Percentiles rank a stretch among this genome's conserved stretches.
Evolutionary conservation across 2,113 vertebrate species (phyloP).

Genomic region (Serinus canaria): DNA sequence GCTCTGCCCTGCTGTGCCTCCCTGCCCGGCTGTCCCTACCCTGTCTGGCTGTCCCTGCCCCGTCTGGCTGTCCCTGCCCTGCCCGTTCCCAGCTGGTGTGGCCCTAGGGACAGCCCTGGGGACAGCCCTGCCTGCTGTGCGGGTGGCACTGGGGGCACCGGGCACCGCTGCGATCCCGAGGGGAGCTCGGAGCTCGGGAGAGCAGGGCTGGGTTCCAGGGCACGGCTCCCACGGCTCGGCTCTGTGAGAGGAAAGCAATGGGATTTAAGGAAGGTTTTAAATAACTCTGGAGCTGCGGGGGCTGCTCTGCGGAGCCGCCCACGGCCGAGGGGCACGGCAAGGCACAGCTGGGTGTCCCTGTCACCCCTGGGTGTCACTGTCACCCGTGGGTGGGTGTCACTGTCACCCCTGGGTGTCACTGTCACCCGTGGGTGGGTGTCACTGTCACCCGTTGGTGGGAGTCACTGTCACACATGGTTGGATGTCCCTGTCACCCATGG

Average conservation of each 20-base stretch:
- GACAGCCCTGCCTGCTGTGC: neutral
- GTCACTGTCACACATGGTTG: no score
- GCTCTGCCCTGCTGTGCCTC: fast-evolving
- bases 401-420: neutral
- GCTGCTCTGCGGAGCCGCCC: neutral
- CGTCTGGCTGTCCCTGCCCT: neutral
- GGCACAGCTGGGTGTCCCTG: neutral
- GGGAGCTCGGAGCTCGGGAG: neutral
- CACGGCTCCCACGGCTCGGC: neutral
- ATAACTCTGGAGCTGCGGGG: fast-evolving
- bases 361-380: neutral
- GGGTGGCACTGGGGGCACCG: neutral
- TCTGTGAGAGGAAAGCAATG: neutral
- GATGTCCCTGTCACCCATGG: neutral
- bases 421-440: neutral
- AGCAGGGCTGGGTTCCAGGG: neutral
- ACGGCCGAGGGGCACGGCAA: fast-evolving
- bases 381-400: neutral
- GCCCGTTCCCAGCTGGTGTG: neutral
- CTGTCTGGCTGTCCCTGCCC: neutral
- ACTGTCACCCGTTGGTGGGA: no score
- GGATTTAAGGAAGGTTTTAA: neutral
- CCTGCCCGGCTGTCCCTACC: no score
- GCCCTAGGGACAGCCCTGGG: neutral
- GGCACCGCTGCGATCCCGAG: neutral